These are phyloP conservation scores for Sylvicola fuscatus DNA, from an alignment of 2,888 invertebrate genomes.

Conservation along the genomic window DNA sequence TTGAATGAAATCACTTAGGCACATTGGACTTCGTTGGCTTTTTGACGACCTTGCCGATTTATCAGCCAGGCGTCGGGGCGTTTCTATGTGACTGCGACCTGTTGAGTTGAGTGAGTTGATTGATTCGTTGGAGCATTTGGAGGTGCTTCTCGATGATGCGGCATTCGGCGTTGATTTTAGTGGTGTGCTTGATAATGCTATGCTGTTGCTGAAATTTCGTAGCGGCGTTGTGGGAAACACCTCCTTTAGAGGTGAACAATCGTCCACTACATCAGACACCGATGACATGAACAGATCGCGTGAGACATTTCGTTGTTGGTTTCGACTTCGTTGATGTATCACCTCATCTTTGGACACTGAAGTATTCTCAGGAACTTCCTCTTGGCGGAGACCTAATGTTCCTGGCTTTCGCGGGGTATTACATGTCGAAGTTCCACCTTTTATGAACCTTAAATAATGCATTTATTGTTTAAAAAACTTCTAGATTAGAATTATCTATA, in stretches of 20 bases:
- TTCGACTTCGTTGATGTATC: background rate
- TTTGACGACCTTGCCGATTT: conserved; percentile 2
- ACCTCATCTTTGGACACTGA: too few relatives aligned
- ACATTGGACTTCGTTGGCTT: conserved; percentile 12
- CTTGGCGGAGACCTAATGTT: background rate
- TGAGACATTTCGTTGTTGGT: background rate
- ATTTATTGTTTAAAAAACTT: too few relatives aligned
- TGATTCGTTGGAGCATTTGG: conserved; percentile 2
- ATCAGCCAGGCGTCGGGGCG: conserved; percentile 5
- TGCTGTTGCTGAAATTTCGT: conserved; percentile 1
- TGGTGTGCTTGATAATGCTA: background rate
- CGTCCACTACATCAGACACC: background rate
- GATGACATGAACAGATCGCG: background rate
- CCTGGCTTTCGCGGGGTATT: conserved; percentile 8
- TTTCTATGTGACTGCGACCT: conserved; percentile 3
- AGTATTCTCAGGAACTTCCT: too few relatives aligned
- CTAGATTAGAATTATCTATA: too few relatives aligned
- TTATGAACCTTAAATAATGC: conserved; percentile 7
- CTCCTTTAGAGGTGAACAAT: background rate
- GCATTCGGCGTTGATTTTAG: background rate
- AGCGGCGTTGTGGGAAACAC: conserved; percentile 1
- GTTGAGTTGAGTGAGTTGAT: conserved; percentile 3
- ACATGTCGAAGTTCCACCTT: conserved; percentile 8
- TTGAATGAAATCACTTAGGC: conserved; percentile 20
- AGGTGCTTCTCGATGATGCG: conserved; percentile 2